These are phyloP conservation scores for Diachasma alloeum DNA, from an alignment of 1,140 invertebrate species.

Conservation along the genomic window DNA sequence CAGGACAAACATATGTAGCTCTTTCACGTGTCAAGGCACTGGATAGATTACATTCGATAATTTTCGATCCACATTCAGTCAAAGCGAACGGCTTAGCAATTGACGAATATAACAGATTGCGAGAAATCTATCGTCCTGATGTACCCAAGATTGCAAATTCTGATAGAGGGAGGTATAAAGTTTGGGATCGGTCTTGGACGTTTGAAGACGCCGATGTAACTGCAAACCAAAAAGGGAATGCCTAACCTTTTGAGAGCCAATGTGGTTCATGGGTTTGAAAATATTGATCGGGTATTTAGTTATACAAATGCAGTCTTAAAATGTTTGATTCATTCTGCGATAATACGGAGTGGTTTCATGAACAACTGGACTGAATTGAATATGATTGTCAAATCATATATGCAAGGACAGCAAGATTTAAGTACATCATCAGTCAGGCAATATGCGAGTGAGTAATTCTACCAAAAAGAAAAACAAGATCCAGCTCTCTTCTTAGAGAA, in stretches of 20 bases:
- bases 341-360: not conserved
- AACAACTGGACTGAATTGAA: not conserved
- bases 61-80: conserved; percentile 22
- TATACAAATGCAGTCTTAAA: not conserved
- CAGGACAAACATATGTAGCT: conserved; percentile 55
- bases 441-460: not conserved
- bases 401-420: no score
- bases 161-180: not conserved
- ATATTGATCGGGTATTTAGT: not conserved
- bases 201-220: not conserved
- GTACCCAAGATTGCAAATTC: not conserved
- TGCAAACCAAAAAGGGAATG: not conserved
- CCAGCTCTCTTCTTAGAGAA: not conserved
- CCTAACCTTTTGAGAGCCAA: not conserved
- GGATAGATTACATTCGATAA: conserved; percentile 36
- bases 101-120: not conserved
- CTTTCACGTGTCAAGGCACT: conserved; percentile 47
- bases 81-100: not conserved
- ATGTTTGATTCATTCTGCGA: not conserved
- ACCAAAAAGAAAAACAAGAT: not conserved
- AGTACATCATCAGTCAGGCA: not conserved
- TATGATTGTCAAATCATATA: not conserved
- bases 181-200: not conserved
- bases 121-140: no score
- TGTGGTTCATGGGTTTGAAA: not conserved